Evolutionary conservation across 2,888 invertebrate species (phyloP).

Genomic region (Eugnorisma glareosa): DNA sequence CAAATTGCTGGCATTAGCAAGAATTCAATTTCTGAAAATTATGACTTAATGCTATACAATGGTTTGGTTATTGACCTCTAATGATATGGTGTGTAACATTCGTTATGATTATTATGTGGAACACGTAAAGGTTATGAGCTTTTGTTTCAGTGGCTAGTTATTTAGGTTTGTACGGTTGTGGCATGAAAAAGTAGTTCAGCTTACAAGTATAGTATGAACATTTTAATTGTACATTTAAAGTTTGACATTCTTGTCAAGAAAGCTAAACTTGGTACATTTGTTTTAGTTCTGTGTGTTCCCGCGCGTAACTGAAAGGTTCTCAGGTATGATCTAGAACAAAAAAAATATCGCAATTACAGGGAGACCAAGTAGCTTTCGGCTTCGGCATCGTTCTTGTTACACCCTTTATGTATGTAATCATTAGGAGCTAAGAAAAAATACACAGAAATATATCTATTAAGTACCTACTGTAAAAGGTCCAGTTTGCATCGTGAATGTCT

Average conservation of each 20-base stretch:
- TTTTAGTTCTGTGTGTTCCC: too few relatives aligned
- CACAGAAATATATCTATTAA: background rate
- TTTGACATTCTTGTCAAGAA: too few relatives aligned
- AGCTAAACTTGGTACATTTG: too few relatives aligned
- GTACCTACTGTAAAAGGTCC: background rate
- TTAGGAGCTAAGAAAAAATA: background rate
- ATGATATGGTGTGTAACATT: conserved; percentile 72
- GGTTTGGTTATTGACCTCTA: conserved; percentile 75
- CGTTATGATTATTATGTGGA: conserved; percentile 72
- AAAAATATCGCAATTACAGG: too few relatives aligned
- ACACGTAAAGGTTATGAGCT: conserved; percentile 66
- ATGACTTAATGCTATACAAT: conserved; percentile 75
- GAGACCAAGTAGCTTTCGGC: too few relatives aligned
- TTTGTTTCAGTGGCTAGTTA: conserved; percentile 56
- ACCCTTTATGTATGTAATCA: too few relatives aligned
- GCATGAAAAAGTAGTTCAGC: too few relatives aligned
- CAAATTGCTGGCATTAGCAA: conserved; percentile 81
- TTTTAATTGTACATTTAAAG: too few relatives aligned
- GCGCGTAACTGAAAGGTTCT: too few relatives aligned
- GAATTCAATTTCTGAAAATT: conserved; percentile 87
- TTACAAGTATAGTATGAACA: background rate
- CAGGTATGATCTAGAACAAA: too few relatives aligned
- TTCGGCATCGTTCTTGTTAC: too few relatives aligned
- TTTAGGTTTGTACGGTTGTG: conserved; percentile 30
- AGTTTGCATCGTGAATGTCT: conserved; percentile 6